phyloP scores from a whole-genome alignment of 2,888 invertebrate species.

The Ceriagrion tenellum region DNA sequence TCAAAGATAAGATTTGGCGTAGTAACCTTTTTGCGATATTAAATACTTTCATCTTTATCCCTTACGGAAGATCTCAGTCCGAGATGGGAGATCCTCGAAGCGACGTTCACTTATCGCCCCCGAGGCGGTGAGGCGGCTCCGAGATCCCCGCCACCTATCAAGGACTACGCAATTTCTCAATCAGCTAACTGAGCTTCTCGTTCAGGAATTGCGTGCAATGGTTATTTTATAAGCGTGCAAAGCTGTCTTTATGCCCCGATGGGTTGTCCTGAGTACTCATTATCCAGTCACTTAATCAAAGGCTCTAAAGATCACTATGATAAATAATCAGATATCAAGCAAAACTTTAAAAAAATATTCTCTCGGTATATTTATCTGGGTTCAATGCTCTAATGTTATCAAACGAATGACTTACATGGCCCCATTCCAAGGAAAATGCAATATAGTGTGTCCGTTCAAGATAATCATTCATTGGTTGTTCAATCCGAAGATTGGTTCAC shows the following conservation, averaged over 20 bases:
- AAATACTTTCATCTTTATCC: background rate
- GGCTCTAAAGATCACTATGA: background rate
- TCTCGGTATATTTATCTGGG: background rate
- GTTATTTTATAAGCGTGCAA: background rate
- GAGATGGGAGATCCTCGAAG: background rate
- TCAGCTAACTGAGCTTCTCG: background rate
- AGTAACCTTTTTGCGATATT: background rate
- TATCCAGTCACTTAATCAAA: background rate
- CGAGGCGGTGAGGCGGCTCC: no score
- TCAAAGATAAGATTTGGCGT: background rate
- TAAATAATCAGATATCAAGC: background rate
- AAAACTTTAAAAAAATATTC: background rate
- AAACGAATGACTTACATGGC: background rate
- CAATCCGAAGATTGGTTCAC: no score
- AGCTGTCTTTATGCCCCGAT: background rate
- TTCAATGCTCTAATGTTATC: background rate
- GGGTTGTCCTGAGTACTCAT: background rate
- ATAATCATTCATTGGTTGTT: no score
- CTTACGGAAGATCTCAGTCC: background rate
- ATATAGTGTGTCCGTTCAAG: no score
- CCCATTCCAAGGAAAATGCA: no score
- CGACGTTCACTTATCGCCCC: background rate
- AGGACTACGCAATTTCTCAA: background rate
- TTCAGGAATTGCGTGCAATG: background rate
- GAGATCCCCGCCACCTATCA: background rate